phyloP scores from a whole-genome alignment of 2,797 vertebrate species.

The Aldrovandia affinis region DNA sequence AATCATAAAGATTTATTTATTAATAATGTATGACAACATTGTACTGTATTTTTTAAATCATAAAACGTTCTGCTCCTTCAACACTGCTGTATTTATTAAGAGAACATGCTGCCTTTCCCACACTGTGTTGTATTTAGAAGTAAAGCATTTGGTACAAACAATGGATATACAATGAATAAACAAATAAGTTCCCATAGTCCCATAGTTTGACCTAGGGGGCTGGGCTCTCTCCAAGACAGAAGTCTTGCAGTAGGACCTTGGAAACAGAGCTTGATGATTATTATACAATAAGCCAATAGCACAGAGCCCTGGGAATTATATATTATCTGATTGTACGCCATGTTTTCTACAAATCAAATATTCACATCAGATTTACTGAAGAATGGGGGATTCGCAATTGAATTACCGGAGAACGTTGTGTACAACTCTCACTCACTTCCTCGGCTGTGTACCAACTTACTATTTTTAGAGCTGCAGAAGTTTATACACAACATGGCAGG shows the following conservation, averaged over 20 bases:
- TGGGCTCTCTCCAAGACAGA: background rate
- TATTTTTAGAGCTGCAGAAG: background rate
- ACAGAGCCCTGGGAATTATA: background rate
- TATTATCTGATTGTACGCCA: background rate
- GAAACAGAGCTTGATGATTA: background rate
- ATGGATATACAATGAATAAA: no score
- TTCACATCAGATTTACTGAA: background rate
- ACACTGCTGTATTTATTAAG: no score
- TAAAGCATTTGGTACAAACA: no score
- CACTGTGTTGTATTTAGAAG: background rate
- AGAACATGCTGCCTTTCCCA: no score
- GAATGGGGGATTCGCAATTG: background rate
- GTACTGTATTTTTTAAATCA: background rate
- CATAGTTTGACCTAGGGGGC: background rate
- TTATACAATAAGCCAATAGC: background rate
- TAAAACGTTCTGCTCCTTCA: background rate
- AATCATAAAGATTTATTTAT: no score
- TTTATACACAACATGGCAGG: background rate
- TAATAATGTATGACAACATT: no score
- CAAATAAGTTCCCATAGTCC: no score
- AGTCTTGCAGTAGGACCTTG: background rate
- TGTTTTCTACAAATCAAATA: background rate
- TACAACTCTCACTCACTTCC: background rate
- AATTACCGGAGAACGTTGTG: background rate
- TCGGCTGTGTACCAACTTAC: background rate